Conservation (phyloP, 2,888 invertebrate species). For the Nephrocerus scutellatus region DNA sequence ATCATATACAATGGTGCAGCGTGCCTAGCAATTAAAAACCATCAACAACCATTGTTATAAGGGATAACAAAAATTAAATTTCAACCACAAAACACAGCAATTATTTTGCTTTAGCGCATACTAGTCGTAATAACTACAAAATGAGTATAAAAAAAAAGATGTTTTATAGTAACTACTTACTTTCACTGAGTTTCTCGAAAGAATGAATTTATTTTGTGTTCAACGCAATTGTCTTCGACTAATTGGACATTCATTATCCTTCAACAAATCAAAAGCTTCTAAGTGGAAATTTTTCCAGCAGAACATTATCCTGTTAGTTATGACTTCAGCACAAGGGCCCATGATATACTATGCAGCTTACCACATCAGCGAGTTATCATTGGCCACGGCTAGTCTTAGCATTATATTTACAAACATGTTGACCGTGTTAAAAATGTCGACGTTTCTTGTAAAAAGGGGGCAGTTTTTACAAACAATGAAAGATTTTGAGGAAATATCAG, state of each 20-base stretch:
- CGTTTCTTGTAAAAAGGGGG: conserved; percentile 34
- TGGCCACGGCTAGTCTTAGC: conserved; percentile 38
- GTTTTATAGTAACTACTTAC: too few species aligned
- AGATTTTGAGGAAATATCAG: conserved; percentile 32
- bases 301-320: conserved; percentile 24
- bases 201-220: conserved; percentile 29
- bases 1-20: too few species aligned
- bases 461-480: conserved; percentile 33
- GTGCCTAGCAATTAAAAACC: too few species aligned
- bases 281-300: conserved; percentile 5
- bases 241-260: conserved; percentile 32
- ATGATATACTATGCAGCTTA: conserved; percentile 32
- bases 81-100: too few species aligned
- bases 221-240: conserved; percentile 32
- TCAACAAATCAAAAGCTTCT: conserved; percentile 8
- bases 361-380: conserved; percentile 33
- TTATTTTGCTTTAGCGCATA: too few species aligned
- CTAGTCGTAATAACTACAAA: too few species aligned
- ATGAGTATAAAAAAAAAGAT: too few species aligned
- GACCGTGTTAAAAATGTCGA: conserved; percentile 37
- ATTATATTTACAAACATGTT: conserved; percentile 37
- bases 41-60: too few species aligned
- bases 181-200: too few species aligned
- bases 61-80: too few species aligned
- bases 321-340: conserved; percentile 39